phyloP scores from a whole-genome alignment of 2,888 invertebrate genomes.

The Lypha dubia region DNA sequence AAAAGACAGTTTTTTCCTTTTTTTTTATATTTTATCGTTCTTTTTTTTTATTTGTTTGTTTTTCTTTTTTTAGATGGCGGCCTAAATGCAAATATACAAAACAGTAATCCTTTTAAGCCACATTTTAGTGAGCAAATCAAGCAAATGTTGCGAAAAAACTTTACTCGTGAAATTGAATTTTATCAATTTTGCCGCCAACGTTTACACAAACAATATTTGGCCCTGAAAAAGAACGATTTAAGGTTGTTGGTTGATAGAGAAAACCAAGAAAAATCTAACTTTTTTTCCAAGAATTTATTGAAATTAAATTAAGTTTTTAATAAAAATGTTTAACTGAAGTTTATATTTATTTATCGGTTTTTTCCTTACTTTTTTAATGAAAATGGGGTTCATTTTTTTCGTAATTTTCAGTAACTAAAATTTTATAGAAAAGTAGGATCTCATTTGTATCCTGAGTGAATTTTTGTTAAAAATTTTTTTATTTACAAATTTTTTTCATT shows the following conservation, averaged over 20 bases:
- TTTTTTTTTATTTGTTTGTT: neutral
- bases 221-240: constrained; percentile 84
- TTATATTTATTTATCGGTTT: neutral
- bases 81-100: constrained; percentile 85
- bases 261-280: neutral
- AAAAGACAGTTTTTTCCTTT: constrained; percentile 77
- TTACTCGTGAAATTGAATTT: constrained; percentile 95
- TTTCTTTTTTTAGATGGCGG: constrained; percentile 78
- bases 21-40: neutral
- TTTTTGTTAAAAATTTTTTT: too few species aligned
- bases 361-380: too few species aligned
- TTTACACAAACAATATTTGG: constrained; percentile 90
- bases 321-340: constrained; percentile 25
- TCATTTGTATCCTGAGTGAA: too few species aligned
- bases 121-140: constrained; percentile 92
- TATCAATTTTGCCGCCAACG: constrained; percentile 95
- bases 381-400: too few species aligned
- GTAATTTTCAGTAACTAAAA: too few species aligned
- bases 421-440: too few species aligned
- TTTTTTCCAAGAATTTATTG: constrained; percentile 27
- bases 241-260: constrained; percentile 20
- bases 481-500: too few species aligned
- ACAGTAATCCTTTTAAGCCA: constrained; percentile 93
- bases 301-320: constrained; percentile 36
- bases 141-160: constrained; percentile 91